A percentile compares a stretch with the other conserved stretches of the same genome.
Evolutionary conservation across 2,113 vertebrate genomes (phyloP).

Genomic region (Lanius collurio): DNA sequence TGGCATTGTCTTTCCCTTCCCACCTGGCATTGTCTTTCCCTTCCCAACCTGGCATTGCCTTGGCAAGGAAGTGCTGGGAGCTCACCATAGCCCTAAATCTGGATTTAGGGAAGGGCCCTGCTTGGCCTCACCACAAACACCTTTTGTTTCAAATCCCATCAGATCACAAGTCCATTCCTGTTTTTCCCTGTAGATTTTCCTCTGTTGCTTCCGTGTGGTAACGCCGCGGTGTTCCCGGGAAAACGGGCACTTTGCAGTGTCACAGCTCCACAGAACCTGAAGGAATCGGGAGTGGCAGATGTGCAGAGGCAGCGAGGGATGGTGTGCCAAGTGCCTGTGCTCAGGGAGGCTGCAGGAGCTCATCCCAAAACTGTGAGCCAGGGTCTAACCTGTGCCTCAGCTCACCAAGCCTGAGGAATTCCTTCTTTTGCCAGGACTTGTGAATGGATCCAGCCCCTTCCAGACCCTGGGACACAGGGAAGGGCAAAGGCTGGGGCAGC

Average conservation of each 20-base stretch:
- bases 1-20: not conserved
- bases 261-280: too few species aligned
- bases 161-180: rapidly evolving
- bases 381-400: not conserved
- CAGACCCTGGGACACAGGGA: not conserved
- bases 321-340: not conserved
- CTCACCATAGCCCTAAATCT: rapidly evolving
- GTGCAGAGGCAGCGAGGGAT: not conserved
- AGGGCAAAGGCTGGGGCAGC: rapidly evolving
- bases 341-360: not conserved
- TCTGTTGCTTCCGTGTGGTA: not conserved
- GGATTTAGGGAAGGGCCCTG: not conserved
- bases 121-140: not conserved
- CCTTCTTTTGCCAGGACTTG: not conserved
- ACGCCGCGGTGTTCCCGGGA: rapidly evolving
- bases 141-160: not conserved
- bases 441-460: not conserved
- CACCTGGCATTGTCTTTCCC: not conserved
- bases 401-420: too few species aligned
- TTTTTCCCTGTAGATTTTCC: not conserved
- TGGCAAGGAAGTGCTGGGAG: not conserved
- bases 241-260: too few species aligned
- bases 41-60: not conserved
- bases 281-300: not conserved
- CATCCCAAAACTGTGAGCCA: rapidly evolving